These are phyloP conservation scores for Bergia sp. DNA, from an alignment of 92 coral and sea anemone genomes.

Conservation along the genomic window DNA sequence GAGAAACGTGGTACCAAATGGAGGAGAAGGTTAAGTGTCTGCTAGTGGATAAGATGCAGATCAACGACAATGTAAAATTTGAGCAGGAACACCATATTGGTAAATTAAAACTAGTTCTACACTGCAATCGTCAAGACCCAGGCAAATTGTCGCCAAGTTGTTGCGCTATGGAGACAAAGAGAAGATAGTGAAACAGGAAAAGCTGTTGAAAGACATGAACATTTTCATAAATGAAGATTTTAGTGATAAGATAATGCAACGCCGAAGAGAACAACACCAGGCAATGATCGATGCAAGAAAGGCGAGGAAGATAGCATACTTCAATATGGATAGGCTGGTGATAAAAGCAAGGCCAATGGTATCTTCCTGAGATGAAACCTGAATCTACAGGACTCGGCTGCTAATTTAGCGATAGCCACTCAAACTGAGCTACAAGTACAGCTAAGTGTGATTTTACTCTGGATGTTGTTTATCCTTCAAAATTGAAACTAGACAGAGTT, in stretches of 20 bases:
- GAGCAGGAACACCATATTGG: background rate
- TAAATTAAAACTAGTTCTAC: background rate
- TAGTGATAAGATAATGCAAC: constrained; percentile 11
- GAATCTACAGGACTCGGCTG: background rate
- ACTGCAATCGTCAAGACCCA: background rate
- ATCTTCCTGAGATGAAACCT: background rate
- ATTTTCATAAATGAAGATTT: constrained; percentile 1
- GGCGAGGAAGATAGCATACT: background rate
- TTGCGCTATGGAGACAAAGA: background rate
- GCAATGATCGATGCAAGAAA: constrained; percentile 4
- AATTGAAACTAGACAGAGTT: background rate
- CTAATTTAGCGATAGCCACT: background rate
- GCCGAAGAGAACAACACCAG: background rate
- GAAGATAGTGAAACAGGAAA: background rate
- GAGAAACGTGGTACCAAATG: background rate
- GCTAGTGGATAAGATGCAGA: background rate
- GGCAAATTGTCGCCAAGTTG: background rate
- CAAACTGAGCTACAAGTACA: background rate
- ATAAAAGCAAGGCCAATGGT: background rate
- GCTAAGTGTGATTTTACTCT: background rate
- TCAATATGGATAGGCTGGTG: background rate
- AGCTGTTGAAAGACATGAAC: background rate
- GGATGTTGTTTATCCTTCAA: constrained; percentile 6
- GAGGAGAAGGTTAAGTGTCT: background rate
- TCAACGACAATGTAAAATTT: background rate